Evolutionary conservation across 2,888 invertebrate species (phyloP).

Genomic region (Xestia ashworthii): DNA sequence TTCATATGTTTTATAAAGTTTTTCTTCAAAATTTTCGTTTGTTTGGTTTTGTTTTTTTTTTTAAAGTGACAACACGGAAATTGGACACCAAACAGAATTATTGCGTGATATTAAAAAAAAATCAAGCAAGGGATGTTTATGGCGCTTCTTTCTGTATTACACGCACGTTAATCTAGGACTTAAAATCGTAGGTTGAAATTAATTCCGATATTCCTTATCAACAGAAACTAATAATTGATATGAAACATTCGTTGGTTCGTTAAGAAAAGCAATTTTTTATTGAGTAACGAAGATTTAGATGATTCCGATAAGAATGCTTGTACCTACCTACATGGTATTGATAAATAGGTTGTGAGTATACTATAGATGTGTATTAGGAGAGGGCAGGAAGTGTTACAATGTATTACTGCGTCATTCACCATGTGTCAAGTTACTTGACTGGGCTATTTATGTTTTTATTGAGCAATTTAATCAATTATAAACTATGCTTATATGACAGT

Average conservation of each 20-base stretch:
- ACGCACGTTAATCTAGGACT: neutral
- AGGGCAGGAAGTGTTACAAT: neutral
- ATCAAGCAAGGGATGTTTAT: neutral
- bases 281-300: conserved; percentile 4
- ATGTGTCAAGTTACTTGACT: conserved; percentile 6
- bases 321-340: no score
- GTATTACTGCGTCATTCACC: neutral
- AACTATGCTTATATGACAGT: neutral
- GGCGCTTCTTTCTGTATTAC: neutral
- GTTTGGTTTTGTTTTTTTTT: no score
- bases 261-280: conserved; percentile 20
- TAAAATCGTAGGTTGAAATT: conserved; percentile 5
- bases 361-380: conserved; percentile 10
- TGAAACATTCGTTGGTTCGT: conserved; percentile 5
- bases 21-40: neutral
- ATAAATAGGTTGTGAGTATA: conserved; percentile 4
- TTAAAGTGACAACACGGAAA: neutral
- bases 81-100: neutral
- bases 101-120: neutral
- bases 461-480: neutral
- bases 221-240: conserved; percentile 30
- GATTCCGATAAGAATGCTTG: conserved; percentile 1
- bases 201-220: neutral
- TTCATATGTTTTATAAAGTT: no score
- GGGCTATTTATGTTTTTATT: neutral